Conservation (phyloP, 2,888 invertebrate species). For the Vannuccia rotundouncinata region DNA sequence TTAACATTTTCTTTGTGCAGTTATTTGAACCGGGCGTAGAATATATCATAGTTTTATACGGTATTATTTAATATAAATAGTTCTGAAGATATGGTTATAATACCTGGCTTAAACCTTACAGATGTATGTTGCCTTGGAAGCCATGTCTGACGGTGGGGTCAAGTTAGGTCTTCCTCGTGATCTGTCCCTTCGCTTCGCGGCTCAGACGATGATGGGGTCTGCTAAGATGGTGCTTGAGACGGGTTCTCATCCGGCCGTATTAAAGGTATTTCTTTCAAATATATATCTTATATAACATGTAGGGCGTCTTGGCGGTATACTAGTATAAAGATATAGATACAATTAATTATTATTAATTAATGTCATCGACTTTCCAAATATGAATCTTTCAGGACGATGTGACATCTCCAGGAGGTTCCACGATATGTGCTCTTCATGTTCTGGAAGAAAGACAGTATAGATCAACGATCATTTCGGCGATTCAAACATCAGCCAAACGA, state of each 20-base stretch:
- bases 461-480: slow-evolving; percentile 75
- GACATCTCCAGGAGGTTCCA: slow-evolving; percentile 80
- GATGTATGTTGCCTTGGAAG: slow-evolving; percentile 76
- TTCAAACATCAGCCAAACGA: slow-evolving; percentile 66
- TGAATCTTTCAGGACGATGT: slow-evolving; percentile 73
- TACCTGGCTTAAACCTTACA: no score
- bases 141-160: slow-evolving; percentile 87
- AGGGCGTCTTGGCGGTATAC: no score
- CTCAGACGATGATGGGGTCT: slow-evolving; percentile 78
- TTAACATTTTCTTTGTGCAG: no score
- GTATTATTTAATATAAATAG: no score
- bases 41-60: no score
- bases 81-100: no score
- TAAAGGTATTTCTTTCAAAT: slow-evolving; percentile 66
- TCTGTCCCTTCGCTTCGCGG: slow-evolving; percentile 61
- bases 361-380: no score
- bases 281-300: no score
- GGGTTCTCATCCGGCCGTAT: slow-evolving; percentile 71
- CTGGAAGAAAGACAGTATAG: slow-evolving; percentile 75
- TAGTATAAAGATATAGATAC: no score
- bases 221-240: slow-evolving; percentile 75
- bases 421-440: slow-evolving; percentile 77
- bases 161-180: slow-evolving; percentile 85
- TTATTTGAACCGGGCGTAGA: no score
- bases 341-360: no score